Conservation (phyloP, 2,888 invertebrate genomes). For the Platynereis dumerilii region DNA sequence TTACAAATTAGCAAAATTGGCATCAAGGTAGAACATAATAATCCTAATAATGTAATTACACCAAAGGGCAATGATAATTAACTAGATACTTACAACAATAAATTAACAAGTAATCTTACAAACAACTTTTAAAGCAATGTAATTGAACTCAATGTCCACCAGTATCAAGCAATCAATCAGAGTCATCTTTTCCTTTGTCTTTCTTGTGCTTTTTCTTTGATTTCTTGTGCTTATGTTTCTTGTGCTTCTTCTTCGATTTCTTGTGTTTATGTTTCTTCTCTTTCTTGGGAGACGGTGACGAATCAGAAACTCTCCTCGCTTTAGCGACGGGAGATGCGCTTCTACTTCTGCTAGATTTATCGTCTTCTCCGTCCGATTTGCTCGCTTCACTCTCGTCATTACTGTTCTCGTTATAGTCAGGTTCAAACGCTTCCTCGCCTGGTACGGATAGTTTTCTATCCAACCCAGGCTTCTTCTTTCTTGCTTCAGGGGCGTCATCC, state of each 20-base stretch:
- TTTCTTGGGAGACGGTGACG: conserved; percentile 34
- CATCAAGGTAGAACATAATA: too few relatives aligned
- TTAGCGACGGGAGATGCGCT: not conserved
- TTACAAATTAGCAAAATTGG: too few relatives aligned
- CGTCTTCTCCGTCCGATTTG: not conserved
- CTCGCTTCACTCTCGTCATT: not conserved
- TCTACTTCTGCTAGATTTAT: not conserved
- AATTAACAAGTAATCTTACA: too few relatives aligned
- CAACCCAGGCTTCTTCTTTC: conserved; percentile 6
- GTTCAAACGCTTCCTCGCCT: conserved; percentile 55
- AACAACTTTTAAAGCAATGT: not conserved
- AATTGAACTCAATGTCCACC: not conserved
- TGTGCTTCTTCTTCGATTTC: conserved; percentile 37
- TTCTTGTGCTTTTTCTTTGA: conserved; percentile 36
- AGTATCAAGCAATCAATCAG: too few relatives aligned
- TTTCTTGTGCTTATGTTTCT: conserved; percentile 27
- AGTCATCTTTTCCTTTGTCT: conserved; percentile 36
- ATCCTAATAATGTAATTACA: too few relatives aligned
- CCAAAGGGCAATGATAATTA: too few relatives aligned
- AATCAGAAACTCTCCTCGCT: not conserved
- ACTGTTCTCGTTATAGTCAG: conserved; percentile 49
- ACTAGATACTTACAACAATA: too few relatives aligned
- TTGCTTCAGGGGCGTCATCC: not conserved
- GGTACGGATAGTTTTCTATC: conserved; percentile 52
- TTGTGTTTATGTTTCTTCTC: conserved; percentile 45